These are phyloP conservation scores for Gymnogyps californianus DNA, from an alignment of 2,113 vertebrate genomes.

Conservation along the genomic window DNA sequence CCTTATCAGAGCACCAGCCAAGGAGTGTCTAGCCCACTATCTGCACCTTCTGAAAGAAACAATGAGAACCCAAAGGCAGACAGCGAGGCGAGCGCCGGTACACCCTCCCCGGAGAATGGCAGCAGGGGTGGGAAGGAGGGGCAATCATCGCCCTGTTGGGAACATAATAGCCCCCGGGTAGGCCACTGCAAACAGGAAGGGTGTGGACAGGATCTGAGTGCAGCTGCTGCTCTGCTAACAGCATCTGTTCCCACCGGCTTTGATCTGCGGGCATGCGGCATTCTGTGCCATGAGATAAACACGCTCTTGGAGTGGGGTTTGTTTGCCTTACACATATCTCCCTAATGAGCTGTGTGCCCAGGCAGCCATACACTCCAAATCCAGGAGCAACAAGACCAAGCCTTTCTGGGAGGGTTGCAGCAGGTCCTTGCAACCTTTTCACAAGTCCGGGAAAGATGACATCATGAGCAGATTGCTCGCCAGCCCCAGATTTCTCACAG, in stretches of 20 bases:
- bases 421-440: background rate
- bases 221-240: constrained; percentile 76
- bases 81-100: background rate
- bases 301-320: constrained; percentile 63
- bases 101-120: constrained; percentile 44
- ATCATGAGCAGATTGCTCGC: background rate
- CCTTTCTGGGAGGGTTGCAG: background rate
- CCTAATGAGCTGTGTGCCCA: background rate
- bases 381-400: background rate
- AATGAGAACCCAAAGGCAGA: constrained; percentile 71
- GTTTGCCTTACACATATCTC: constrained; percentile 51
- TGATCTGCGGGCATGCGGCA: constrained; percentile 76
- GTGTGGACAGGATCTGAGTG: constrained; percentile 82
- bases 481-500: background rate
- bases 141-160: constrained; percentile 63
- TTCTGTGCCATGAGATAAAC: constrained; percentile 80
- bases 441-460: background rate
- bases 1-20: constrained; percentile 75
- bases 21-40: constrained; percentile 73
- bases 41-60: constrained; percentile 68
- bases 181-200: constrained; percentile 84
- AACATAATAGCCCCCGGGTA: constrained; percentile 78
- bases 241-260: constrained; percentile 82
- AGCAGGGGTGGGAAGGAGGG: constrained; percentile 53
- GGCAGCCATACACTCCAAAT: background rate